phyloP scores from a whole-genome alignment of 2,888 invertebrate genomes.

The Helleia helle region DNA sequence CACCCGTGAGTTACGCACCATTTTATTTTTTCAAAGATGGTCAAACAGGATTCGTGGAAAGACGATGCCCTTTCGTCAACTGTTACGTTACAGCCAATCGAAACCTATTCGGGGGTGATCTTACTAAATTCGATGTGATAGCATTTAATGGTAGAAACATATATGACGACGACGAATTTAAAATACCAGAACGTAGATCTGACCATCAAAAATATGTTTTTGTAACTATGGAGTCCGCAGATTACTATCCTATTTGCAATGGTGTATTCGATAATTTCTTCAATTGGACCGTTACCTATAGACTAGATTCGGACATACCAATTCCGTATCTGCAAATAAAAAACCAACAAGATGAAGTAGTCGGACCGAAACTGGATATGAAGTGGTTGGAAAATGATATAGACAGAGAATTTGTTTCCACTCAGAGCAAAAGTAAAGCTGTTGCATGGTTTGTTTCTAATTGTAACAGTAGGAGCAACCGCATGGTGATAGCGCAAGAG shows the following conservation, averaged over 20 bases:
- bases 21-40: slow-evolving; percentile 40
- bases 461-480: slow-evolving; percentile 38
- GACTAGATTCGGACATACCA: slow-evolving; percentile 52
- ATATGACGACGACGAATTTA: slow-evolving; percentile 10
- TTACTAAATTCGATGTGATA: slow-evolving; percentile 45
- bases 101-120: slow-evolving; percentile 33
- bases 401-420: slow-evolving; percentile 28
- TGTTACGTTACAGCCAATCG: slow-evolving; percentile 46
- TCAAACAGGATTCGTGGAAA: slow-evolving; percentile 40
- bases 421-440: slow-evolving; percentile 42
- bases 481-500: slow-evolving; percentile 30
- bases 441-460: slow-evolving; percentile 62
- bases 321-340: slow-evolving; percentile 43
- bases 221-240: slow-evolving; percentile 54
- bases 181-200: slow-evolving; percentile 36
- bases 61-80: slow-evolving; percentile 43
- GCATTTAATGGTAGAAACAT: slow-evolving; percentile 51
- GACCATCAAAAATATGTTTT: slow-evolving; percentile 51
- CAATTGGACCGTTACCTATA: slow-evolving; percentile 60
- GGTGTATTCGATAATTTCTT: slow-evolving; percentile 44
- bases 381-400: slow-evolving; percentile 29
- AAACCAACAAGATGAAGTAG: slow-evolving; percentile 32
- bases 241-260: slow-evolving; percentile 46
- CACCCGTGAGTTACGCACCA: slow-evolving; percentile 35
- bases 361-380: slow-evolving; percentile 45